phyloP scores from a whole-genome alignment of 2,113 vertebrate species.

The Oreochromis aureus region DNA sequence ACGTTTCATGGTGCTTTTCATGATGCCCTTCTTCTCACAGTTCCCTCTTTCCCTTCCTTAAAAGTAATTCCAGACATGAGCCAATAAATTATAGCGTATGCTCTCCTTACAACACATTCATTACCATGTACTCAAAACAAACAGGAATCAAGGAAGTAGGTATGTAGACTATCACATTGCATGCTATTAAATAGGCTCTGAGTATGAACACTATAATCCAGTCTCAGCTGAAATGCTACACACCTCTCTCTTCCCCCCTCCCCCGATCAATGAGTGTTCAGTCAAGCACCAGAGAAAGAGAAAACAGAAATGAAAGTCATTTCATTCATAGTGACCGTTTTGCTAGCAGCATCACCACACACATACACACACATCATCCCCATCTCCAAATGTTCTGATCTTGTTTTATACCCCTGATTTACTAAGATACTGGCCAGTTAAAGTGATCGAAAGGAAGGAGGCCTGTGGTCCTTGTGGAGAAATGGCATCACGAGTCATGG shows the following conservation, averaged over 20 bases:
- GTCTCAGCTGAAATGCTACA: background rate
- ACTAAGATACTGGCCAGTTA: background rate
- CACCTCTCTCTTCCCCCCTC: background rate
- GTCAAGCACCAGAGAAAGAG: background rate
- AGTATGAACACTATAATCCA: background rate
- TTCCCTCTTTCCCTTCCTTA: constrained; percentile 6
- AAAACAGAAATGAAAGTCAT: background rate
- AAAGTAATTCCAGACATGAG: background rate
- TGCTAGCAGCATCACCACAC: background rate
- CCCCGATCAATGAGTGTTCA: background rate
- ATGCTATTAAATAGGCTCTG: background rate
- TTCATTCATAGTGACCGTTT: background rate
- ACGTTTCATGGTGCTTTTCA: background rate
- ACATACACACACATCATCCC: background rate
- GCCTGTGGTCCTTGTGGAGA: constrained; percentile 26
- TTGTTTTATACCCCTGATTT: background rate
- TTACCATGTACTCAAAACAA: background rate
- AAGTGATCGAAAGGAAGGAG: background rate
- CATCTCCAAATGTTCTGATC: background rate
- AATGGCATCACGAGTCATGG: constrained; percentile 33
- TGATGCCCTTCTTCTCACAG: background rate
- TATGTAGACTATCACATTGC: background rate
- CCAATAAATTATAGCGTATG: background rate
- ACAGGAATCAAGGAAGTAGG: background rate
- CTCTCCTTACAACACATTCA: background rate